These are phyloP conservation scores for Porites evermanni DNA, from an alignment of 92 coral and sea anemone species.

Conservation along the genomic window DNA sequence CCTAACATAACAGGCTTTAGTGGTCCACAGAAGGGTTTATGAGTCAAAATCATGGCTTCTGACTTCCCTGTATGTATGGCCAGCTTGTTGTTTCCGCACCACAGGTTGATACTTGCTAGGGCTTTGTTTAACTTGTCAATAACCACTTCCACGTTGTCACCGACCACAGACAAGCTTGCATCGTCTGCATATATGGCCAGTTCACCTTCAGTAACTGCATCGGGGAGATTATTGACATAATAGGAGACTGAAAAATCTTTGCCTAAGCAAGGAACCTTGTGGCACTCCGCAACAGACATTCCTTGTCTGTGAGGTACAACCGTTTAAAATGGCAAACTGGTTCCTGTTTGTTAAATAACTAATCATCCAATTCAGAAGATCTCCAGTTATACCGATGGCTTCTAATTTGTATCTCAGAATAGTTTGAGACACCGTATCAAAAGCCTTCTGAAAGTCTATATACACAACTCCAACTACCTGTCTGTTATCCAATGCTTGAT, in stretches of 20 bases:
- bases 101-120: not conserved
- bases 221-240: constrained; percentile 36
- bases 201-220: not conserved
- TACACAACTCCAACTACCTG: constrained; percentile 59
- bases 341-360: too few relatives aligned
- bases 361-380: constrained; percentile 19
- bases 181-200: constrained; percentile 33
- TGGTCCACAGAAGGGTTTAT: too few relatives aligned
- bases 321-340: not conserved
- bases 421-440: too few relatives aligned
- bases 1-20: too few relatives aligned
- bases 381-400: constrained; percentile 49
- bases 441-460: constrained; percentile 24
- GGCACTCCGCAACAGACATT: too few relatives aligned
- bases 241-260: too few relatives aligned
- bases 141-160: constrained; percentile 33
- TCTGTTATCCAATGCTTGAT: constrained; percentile 53
- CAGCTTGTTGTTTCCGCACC: too few relatives aligned
- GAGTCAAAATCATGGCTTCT: too few relatives aligned
- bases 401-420: not conserved
- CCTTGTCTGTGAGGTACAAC: too few relatives aligned
- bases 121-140: constrained; percentile 17
- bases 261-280: not conserved
- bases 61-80: too few relatives aligned
- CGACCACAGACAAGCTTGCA: constrained; percentile 28